Percentiles rank a stretch among this genome's conserved stretches.
phyloP scores from a whole-genome alignment of 1,140 invertebrate genomes.

The Lepidotrigona ventralis region DNA sequence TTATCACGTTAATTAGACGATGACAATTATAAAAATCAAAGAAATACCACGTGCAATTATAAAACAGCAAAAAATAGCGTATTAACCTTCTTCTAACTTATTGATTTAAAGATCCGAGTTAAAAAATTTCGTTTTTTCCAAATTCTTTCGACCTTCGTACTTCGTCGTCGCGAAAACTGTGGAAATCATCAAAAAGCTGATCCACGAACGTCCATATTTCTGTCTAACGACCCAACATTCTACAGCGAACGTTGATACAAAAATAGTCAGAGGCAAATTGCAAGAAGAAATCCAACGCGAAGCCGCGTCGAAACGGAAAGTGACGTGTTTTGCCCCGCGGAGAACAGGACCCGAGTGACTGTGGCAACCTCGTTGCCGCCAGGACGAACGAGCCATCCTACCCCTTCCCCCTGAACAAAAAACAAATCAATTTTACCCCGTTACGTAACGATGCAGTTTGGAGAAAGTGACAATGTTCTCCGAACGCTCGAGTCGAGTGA shows the following conservation, averaged over 20 bases:
- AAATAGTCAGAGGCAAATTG: background rate
- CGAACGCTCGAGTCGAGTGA: slow-evolving; percentile 42
- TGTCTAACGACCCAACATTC: background rate
- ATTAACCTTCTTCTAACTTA: background rate
- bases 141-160: background rate
- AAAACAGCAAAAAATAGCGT: too few species aligned
- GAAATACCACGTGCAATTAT: too few species aligned
- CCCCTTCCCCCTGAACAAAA: background rate
- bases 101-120: background rate
- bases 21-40: too few species aligned
- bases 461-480: slow-evolving; percentile 36
- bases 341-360: background rate
- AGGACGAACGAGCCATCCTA: background rate
- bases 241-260: background rate
- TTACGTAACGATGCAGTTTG: slow-evolving; percentile 18
- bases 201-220: background rate
- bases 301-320: slow-evolving; percentile 24
- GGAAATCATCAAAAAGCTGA: background rate
- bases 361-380: background rate
- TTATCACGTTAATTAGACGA: too few species aligned
- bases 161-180: background rate
- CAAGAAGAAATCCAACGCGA: background rate
- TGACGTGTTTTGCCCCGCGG: background rate
- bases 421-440: slow-evolving; percentile 23
- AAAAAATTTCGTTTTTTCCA: background rate